These are phyloP conservation scores for Podarcis muralis DNA, from an alignment of 2,113 vertebrate species.

Conservation along the genomic window DNA sequence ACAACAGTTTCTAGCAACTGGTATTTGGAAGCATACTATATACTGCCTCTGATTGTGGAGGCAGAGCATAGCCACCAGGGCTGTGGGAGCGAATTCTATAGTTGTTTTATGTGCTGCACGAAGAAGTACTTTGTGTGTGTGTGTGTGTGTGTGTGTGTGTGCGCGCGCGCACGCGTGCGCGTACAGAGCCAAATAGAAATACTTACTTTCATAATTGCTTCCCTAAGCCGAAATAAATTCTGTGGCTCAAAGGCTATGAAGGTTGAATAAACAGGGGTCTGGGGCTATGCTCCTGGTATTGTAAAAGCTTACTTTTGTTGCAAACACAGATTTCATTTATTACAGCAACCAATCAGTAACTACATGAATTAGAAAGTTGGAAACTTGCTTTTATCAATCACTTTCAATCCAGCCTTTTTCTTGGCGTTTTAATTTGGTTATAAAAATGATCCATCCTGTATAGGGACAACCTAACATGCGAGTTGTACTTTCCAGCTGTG, in stretches of 20 bases:
- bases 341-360: neutral
- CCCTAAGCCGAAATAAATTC: neutral
- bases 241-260: neutral
- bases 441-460: neutral
- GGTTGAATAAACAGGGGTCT: neutral
- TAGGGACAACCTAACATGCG: neutral
- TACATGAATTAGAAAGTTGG: neutral
- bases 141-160: neutral
- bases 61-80: too few relatives aligned
- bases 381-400: neutral
- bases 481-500: neutral
- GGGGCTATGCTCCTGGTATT: neutral
- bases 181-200: neutral
- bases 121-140: neutral
- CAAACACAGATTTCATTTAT: neutral
- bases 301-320: neutral
- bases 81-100: too few relatives aligned
- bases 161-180: too few relatives aligned
- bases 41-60: too few relatives aligned
- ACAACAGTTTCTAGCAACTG: too few relatives aligned
- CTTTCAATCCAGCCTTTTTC: neutral
- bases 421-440: neutral
- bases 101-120: neutral
- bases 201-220: neutral
- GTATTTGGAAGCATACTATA: too few relatives aligned